These are phyloP conservation scores for Merops nubicus DNA, from an alignment of 2,113 vertebrate species.

Conservation along the genomic window DNA sequence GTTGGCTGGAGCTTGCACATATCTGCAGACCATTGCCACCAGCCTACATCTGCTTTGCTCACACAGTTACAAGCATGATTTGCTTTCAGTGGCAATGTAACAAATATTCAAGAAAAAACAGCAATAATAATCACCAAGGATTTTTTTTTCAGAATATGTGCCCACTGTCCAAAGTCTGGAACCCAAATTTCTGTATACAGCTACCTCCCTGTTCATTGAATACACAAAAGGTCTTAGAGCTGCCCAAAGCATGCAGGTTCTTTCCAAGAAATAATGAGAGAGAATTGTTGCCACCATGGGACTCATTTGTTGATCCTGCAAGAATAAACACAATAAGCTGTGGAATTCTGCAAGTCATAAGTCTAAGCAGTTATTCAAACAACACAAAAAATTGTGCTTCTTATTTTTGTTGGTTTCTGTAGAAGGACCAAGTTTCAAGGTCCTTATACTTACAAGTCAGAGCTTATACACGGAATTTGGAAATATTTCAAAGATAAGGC, in stretches of 20 bases:
- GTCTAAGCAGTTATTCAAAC: not conserved
- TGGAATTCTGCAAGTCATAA: not conserved
- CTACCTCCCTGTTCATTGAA: not conserved
- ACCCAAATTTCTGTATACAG: not conserved
- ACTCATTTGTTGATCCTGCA: not conserved
- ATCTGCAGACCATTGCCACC: not conserved
- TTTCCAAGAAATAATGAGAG: not conserved
- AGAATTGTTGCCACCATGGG: not conserved
- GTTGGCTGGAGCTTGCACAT: not conserved
- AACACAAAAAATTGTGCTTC: not conserved
- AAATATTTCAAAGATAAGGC: not conserved
- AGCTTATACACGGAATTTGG: not conserved
- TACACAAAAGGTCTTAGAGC: not conserved
- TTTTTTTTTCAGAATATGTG: not conserved
- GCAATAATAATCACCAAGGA: not conserved
- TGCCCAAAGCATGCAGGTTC: not conserved
- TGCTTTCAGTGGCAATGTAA: not conserved
- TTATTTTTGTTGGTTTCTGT: not conserved
- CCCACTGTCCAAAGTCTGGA: not conserved
- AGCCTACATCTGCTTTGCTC: not conserved
- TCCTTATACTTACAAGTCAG: not conserved
- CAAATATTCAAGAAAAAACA: not conserved
- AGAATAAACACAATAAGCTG: not conserved
- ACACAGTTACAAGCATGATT: not conserved
- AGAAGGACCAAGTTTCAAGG: not conserved